Evolutionary conservation across 2,113 vertebrate genomes (phyloP), one percentile per base, ranked within the genome.

Genomic region (Lethenteron reissneri): DNA sequence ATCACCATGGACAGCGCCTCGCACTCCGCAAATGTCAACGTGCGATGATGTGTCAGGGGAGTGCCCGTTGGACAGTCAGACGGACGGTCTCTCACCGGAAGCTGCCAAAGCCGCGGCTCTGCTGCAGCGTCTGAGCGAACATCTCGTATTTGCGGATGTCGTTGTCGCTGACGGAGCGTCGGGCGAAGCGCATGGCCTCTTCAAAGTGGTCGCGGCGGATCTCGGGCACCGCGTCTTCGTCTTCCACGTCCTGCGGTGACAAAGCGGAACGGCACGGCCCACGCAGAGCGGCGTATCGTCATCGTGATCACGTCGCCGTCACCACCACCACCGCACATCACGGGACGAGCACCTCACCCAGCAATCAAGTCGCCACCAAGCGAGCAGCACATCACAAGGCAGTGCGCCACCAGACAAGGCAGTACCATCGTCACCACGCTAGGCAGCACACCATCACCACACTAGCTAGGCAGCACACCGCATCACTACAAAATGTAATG

Each of bases 121-220:
- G 78, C 56, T 79, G 78, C 13, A 79, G 73, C 1, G 78, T 79
- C 73, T 79, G 78, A 62, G 78, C 74, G 13, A 79, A 79, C 78
- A 79, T 79, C 73, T 79, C 78, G 15, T 79, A 79, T 69, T 79
- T 79, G n/a, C 78, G 73, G 69, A 79, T 79, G 73, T 79, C 78
- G 12, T 79, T 79, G 71, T 79, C 77, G 10, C 78, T 79, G 71
- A 79, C 78, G 3, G 78, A 79, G 7, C 78, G 78, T 17, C 78
- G 78, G 3, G 78, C 78, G 13, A 79, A 79, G 41, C 76, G 74
- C 78, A 79, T 79, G 69, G 78, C 78, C 72, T 79, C 78, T 71
- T 79, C 78, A 71, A 79, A 79, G 72, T 79, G 78, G 62, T 79
- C 78, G 21, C 76, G 76, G 58, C 78, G 71, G 74, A 79, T 79